Evolutionary conservation across 2,113 vertebrate genomes (phyloP).

Genomic region (Piprites chloris): DNA sequence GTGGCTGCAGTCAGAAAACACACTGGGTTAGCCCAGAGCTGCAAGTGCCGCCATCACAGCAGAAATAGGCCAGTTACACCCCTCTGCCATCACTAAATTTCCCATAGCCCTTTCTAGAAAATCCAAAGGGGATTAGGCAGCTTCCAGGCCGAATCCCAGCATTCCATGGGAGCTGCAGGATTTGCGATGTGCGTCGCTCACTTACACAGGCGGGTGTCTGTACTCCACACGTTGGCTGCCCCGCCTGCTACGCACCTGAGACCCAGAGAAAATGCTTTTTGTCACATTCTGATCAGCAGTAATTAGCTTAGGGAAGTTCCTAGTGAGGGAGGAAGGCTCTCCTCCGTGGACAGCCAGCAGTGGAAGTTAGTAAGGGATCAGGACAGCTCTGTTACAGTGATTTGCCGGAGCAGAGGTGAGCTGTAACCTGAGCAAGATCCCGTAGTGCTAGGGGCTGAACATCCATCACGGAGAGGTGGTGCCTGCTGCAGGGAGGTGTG

Average conservation of each 20-base stretch:
- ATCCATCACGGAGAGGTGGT: background rate
- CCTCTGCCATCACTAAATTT: background rate
- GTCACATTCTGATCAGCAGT: background rate
- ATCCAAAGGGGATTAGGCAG: background rate
- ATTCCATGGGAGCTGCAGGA: background rate
- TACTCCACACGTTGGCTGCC: background rate
- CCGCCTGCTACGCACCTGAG: background rate
- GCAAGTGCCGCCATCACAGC: background rate
- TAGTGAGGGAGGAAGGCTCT: background rate
- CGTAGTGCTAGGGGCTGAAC: background rate
- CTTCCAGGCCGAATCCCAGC: background rate
- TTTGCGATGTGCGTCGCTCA: accelerated
- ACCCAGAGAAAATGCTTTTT: background rate
- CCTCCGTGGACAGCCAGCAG: background rate
- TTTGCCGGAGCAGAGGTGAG: background rate
- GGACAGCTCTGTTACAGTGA: background rate
- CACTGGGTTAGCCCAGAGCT: background rate
- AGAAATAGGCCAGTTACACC: background rate
- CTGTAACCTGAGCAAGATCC: background rate
- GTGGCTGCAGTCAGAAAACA: background rate
- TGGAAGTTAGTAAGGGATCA: background rate
- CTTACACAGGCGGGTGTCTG: accelerated
- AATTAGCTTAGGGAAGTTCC: background rate
- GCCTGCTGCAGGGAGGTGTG: background rate
- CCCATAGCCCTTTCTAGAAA: background rate